Evolutionary conservation across 1,140 invertebrate species (phyloP), one percentile per base, ranked within the genome.

Genomic region (Asobara japonica): DNA sequence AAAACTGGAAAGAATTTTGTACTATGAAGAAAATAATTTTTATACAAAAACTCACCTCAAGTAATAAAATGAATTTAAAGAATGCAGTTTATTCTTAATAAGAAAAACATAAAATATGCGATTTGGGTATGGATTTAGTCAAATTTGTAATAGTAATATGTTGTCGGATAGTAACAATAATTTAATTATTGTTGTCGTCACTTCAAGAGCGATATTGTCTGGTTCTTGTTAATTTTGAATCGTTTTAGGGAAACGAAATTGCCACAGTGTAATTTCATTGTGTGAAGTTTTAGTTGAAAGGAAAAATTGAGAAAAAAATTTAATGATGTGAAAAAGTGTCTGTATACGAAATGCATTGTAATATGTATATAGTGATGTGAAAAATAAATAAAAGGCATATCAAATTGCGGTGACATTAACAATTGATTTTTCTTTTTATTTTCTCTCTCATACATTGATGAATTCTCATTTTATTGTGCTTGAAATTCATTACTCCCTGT

Each of bases 401-500:
- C 27, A 56, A 69, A 69, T 56, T 56, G 41, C 45, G 10, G 22
- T 48, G 33, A 41, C 11, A 41, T 20, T 16, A 69, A 29, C 10
- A 22, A 45, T n/a, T n/a, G n/a, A n/a, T n/a, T n/a, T n/a, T n/a
- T n/a, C n/a, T n/a, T 48, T 7, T 13, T 22, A 67, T 48, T 27
- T 25, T n/a, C 22, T 16, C 30, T 69, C 48, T 56, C 22, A n/a
- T n/a, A n/a, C n/a, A n/a, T n/a, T n/a, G n/a, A n/a, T n/a, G n/a
- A n/a, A n/a, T n/a, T n/a, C n/a, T n/a, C n/a, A n/a, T n/a, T n/a
- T n/a, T n/a, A n/a, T n/a, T n/a, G n/a, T n/a, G n/a, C n/a, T n/a
- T 69, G 22, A 27, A 69, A 61, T 69, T 25, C 16, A 69, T 65
- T 31, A 65, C 33, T 69, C 31, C 41, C 45, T 56, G 76, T 74